phyloP scores from a whole-genome alignment of 2,797 vertebrate genomes.

The Rousettus madagascariensis region DNA sequence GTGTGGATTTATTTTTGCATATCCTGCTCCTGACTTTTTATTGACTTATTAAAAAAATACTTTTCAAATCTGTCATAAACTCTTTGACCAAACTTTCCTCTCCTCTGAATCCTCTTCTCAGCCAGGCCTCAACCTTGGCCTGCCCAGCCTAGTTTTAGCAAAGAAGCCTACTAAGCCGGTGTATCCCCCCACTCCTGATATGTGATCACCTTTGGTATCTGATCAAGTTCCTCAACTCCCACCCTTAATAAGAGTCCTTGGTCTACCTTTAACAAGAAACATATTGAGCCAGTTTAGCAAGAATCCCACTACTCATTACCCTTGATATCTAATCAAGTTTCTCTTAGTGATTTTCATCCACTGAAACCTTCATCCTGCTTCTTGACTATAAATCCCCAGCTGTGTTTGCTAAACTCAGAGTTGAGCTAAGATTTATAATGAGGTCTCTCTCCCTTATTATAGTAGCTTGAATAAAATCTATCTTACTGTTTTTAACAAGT shows the following conservation, averaged over 20 bases:
- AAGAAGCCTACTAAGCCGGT: not conserved
- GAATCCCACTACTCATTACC: not conserved
- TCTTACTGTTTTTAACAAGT: not conserved
- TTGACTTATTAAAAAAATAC: not conserved
- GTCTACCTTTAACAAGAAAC: not conserved
- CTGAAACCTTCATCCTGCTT: no score
- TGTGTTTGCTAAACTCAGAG: not conserved
- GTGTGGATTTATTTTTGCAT: not conserved
- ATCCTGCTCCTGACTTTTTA: not conserved
- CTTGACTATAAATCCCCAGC: not conserved
- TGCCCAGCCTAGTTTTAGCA: conserved; percentile 6
- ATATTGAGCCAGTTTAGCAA: not conserved
- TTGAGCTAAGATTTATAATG: not conserved
- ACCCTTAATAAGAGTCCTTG: not conserved
- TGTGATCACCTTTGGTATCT: not conserved
- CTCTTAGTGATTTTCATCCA: not conserved
- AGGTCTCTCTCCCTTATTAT: not conserved
- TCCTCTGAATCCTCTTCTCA: not conserved
- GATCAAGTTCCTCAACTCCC: not conserved
- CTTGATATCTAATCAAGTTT: not conserved
- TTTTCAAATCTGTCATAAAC: not conserved
- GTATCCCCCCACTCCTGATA: not conserved
- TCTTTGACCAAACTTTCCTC: not conserved
- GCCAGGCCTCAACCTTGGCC: not conserved
- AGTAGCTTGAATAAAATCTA: not conserved